Evolutionary conservation across 2,797 vertebrate species (phyloP).

Genomic region (Gymnoscopelus microlampas): DNA sequence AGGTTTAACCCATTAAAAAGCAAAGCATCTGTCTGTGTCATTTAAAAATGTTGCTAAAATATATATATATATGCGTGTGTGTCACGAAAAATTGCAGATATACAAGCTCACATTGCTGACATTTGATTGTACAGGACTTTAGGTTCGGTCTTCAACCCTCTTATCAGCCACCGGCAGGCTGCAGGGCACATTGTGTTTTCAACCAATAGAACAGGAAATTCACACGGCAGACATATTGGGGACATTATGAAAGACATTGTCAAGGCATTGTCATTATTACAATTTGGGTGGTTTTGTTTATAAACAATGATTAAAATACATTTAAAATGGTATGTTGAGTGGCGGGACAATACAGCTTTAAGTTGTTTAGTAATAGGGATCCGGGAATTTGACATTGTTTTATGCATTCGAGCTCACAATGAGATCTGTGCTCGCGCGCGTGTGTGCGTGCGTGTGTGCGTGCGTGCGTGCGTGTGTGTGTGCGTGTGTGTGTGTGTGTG

Average conservation of each 20-base stretch:
- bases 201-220: constrained; percentile 66
- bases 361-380: constrained; percentile 42
- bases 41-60: no score
- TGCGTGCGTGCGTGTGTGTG: constrained; percentile 3
- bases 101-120: constrained; percentile 39
- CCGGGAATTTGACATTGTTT: constrained; percentile 31
- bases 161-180: constrained; percentile 68
- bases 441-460: not conserved
- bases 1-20: no score
- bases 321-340: constrained; percentile 17
- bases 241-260: constrained; percentile 36
- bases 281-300: constrained; percentile 30
- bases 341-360: constrained; percentile 6
- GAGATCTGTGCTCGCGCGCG: constrained; percentile 1
- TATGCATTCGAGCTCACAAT: not conserved
- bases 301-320: constrained; percentile 37
- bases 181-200: constrained; percentile 55
- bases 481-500: not conserved
- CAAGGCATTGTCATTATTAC: constrained; percentile 13
- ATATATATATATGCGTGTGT: no score
- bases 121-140: constrained; percentile 40
- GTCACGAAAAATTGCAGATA: constrained; percentile 5
- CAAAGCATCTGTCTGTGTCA: no score
- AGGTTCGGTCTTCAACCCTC: constrained; percentile 27
- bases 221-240: constrained; percentile 42